Evolutionary conservation across 2,797 vertebrate genomes (phyloP), one percentile per base, ranked within the genome.

Genomic region (Clarias pachynema): DNA sequence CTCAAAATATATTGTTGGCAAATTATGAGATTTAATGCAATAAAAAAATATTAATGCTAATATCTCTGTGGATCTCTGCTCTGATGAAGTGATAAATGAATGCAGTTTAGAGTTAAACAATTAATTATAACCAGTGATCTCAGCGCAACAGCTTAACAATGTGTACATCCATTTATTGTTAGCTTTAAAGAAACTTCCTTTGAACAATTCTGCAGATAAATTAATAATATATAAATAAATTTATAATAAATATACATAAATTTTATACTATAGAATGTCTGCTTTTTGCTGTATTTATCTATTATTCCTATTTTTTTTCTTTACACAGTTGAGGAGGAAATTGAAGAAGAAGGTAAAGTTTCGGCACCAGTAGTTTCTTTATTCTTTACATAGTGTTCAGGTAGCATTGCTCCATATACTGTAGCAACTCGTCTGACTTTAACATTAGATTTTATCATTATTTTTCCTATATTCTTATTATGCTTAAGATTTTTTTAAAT

Each of bases 291-390:
- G 70, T 80, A 83, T 84, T 75, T 31, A 68, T 86, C 70, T 69
- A 88, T 87, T 93, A 92, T 94, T 92, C 85, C 44, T 86, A 90
- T 85, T 90, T 92, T 84, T 90, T 86, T 91, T 89, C 89, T 49
- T 49, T 49, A 86, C 86, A 91, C 89, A 89, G 90, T 92, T 87
- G 89, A 87, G 91, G 89, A 91, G 88, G 87, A 88, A n/a, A 59
- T 87, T 56, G 84, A 79, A 86, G 88, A 90, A 62, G 91, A 91
- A 91, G 89, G 89, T 91, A 91, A 91, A 85, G 29, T 26, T 29
- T 82, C 88, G 84, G 82, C 53, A 68, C 31, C n/a, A 60, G 4
- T 72, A 24, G 24, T 3, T 68, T 84, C 49, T 65, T 62, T 12
- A 24, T 80, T 9, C 31, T 56, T 57, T 31, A 8, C 29, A 83